Evolutionary conservation across 1,140 invertebrate genomes (phyloP), one percentile per base, ranked within the genome.

Genomic region (Carcinoscorpius rotundicauda): DNA sequence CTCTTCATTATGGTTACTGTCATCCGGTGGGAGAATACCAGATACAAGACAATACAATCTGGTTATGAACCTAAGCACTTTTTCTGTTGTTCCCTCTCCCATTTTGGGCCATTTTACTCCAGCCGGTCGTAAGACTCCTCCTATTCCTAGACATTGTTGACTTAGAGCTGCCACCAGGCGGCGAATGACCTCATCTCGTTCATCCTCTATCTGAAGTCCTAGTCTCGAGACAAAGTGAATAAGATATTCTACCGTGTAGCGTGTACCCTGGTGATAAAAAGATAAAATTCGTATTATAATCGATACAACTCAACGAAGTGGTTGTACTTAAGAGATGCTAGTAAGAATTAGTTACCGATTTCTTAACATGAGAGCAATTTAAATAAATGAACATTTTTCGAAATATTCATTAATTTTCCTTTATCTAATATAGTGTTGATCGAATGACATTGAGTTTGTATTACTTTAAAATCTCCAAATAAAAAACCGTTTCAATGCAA

Each of bases 231-330:
- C 72, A 72, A 89, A 87, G 57, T 84, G 80, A 5, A 88, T 75
- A n/a, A 89, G 72, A 74, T 89, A 89, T 74, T 89, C 87, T 10
- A 88, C 68, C 3, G 87, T 79, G 67, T 84, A 85, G 57, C 82
- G 80, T 29, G 29, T 29, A 29, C 29, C 29, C 29, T 29, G 29
- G 29, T 29, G 29, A 29, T 29, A 29, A 29, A 29, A 29, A 29
- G 29, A 29, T 29, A 29, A 29, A 29, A 29, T 29, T 29, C 29
- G 29, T 29, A 29, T 29, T 29, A 29, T 29, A 29, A 29, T 29
- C 29, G 29, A 29, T 29, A 29, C 29, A 29, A 29, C 29, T 29
- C 29, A 29, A 29, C 29, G 29, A 29, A 29, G 29, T 29, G 29
- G 29, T 29, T 29, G 29, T 29, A 29, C 29, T 29, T 29, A 29